Conservation (phyloP, 2,888 invertebrate genomes). For the Cataglyphis albicans region DNA sequence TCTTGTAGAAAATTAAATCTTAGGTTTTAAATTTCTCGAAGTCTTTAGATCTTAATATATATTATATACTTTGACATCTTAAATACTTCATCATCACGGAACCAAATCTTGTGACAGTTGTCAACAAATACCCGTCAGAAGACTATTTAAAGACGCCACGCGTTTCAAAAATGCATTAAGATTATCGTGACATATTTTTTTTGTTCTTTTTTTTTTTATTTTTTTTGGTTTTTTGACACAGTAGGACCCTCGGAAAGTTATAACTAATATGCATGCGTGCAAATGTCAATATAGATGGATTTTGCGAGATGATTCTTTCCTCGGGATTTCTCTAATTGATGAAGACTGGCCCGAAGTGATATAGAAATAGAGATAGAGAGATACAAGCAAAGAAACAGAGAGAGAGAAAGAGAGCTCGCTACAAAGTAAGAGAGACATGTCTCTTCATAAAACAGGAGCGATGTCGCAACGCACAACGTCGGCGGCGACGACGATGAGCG, state of each 20-base stretch:
- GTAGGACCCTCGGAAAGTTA: conserved; percentile 19
- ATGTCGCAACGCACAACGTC: conserved; percentile 44
- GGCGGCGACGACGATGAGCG: conserved; percentile 59
- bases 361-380: conserved; percentile 14
- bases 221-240: conserved; percentile 14
- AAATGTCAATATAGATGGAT: conserved; percentile 36
- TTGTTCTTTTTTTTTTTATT: background rate
- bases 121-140: background rate
- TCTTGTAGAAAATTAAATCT: background rate
- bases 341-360: conserved; percentile 60
- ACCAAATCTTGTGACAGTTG: background rate
- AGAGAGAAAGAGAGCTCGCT: conserved; percentile 64
- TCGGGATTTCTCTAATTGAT: conserved; percentile 70
- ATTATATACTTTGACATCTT: background rate
- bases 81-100: background rate
- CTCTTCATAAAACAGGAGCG: conserved; percentile 18
- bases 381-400: background rate
- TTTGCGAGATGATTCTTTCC: conserved; percentile 61
- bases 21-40: background rate
- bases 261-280: background rate
- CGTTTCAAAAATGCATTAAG: background rate
- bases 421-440: conserved; percentile 71
- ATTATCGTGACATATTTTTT: conserved; percentile 13
- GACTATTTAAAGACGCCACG: conserved; percentile 6
- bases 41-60: background rate